Percentiles rank a stretch among this genome's conserved stretches.
Conservation (phyloP, 2,888 invertebrate genomes). For the Cotesia congregata region DNA sequence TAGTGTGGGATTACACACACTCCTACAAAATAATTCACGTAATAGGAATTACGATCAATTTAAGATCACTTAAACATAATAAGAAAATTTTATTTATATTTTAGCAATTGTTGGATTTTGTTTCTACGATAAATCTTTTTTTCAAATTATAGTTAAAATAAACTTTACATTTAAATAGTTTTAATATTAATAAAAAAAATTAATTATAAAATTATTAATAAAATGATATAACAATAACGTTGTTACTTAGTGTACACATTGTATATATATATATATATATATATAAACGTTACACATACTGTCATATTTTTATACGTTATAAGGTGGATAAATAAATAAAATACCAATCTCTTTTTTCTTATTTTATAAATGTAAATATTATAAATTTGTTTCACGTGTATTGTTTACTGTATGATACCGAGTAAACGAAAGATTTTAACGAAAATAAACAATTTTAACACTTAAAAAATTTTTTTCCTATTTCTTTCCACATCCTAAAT, state of each 20-base stretch:
- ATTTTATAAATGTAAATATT: slow-evolving; percentile 41
- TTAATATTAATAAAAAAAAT: slow-evolving; percentile 10
- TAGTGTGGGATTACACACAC: no score
- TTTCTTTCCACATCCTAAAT: background rate
- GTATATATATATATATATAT: slow-evolving; percentile 51
- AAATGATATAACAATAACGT: slow-evolving; percentile 33
- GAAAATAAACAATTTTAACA: background rate
- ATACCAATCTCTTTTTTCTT: slow-evolving; percentile 2
- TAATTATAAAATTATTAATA: slow-evolving; percentile 3
- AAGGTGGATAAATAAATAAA: slow-evolving; percentile 41
- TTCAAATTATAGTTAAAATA: background rate
- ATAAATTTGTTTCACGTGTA: slow-evolving; percentile 31
- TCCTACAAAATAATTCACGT: no score
- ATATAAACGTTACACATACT: slow-evolving; percentile 52
- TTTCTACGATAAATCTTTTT: background rate
- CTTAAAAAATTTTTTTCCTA: background rate
- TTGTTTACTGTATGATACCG: slow-evolving; percentile 26
- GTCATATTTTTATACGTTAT: slow-evolving; percentile 69
- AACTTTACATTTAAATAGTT: slow-evolving; percentile 12
- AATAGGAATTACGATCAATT: no score
- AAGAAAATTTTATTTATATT: slow-evolving; percentile 6
- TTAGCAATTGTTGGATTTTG: background rate
- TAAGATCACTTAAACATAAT: no score
- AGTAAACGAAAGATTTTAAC: slow-evolving; percentile 23
- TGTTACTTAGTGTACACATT: slow-evolving; percentile 58